Evolutionary conservation across 2,888 invertebrate genomes (phyloP).

Genomic region (Sarcophaga carnaria): DNA sequence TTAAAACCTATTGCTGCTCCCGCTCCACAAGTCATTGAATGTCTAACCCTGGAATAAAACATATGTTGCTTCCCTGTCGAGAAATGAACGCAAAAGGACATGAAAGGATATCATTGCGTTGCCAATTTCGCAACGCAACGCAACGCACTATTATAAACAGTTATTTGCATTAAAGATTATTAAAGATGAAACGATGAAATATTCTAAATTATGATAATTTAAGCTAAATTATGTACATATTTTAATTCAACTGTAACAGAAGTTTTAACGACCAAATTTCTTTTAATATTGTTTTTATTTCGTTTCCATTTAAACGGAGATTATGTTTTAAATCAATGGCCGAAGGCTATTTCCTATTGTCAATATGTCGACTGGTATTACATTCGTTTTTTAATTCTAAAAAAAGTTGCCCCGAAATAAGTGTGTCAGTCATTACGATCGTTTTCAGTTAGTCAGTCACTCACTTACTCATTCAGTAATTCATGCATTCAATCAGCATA

Average conservation of each 20-base stretch:
- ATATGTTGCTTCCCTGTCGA: conserved; percentile 47
- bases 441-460: conserved; percentile 6
- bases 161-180: conserved; percentile 45
- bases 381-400: conserved; percentile 15
- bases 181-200: conserved; percentile 13
- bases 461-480: conserved; percentile 3
- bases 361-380: background rate
- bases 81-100: conserved; percentile 3
- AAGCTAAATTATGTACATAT: conserved; percentile 44
- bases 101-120: conserved; percentile 44
- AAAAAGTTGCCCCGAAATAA: conserved; percentile 47
- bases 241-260: too few species aligned
- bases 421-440: conserved; percentile 62
- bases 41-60: conserved; percentile 28
- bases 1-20: conserved; percentile 28
- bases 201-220: conserved; percentile 42
- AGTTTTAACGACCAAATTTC: too few species aligned
- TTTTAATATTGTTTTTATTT: conserved; percentile 10
- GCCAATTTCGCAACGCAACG: conserved; percentile 4
- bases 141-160: conserved; percentile 47
- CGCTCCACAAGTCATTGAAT: background rate
- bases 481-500: conserved; percentile 53
- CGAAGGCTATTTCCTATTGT: conserved; percentile 30
- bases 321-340: conserved; percentile 52
- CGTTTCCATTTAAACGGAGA: conserved; percentile 29